phyloP scores from a whole-genome alignment of 2,888 invertebrate species.

The Carcina quercana region DNA sequence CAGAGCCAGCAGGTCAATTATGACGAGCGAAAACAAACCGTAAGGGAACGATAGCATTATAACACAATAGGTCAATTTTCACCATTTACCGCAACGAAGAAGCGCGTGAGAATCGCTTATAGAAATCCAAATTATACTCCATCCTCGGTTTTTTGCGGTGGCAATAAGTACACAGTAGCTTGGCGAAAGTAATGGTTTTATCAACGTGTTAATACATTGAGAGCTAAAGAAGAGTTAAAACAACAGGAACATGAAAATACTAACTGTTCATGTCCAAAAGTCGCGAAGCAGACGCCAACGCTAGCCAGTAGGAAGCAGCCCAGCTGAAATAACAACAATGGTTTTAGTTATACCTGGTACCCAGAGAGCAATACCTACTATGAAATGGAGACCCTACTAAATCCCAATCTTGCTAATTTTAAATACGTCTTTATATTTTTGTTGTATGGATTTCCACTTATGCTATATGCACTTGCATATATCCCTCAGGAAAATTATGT shows the following conservation, averaged over 20 bases:
- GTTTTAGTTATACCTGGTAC: neutral
- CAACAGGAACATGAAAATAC: slow-evolving; percentile 40
- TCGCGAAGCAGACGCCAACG: slow-evolving; percentile 63
- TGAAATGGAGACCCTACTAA: slow-evolving; percentile 6
- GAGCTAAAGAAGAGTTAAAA: slow-evolving; percentile 16
- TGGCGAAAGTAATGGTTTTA: slow-evolving; percentile 28
- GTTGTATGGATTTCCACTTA: no score
- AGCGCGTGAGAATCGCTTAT: slow-evolving; percentile 57
- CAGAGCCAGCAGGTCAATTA: slow-evolving; percentile 44
- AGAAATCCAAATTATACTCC: slow-evolving; percentile 60
- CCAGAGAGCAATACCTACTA: neutral
- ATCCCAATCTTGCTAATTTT: no score
- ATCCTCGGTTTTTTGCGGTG: slow-evolving; percentile 51
- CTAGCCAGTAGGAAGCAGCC: slow-evolving; percentile 60
- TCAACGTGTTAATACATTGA: slow-evolving; percentile 18
- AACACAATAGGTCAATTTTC: slow-evolving; percentile 60
- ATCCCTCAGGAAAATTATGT: no score
- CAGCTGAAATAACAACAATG: slow-evolving; percentile 59
- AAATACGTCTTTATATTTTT: no score
- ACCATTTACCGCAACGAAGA: slow-evolving; percentile 60
- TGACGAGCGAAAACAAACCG: slow-evolving; percentile 45
- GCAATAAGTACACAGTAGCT: slow-evolving; percentile 16
- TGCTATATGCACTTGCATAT: no score
- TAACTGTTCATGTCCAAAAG: slow-evolving; percentile 71
- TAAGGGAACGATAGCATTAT: slow-evolving; percentile 35